phyloP scores from a whole-genome alignment of 2,797 vertebrate species.

The Enteromius anoplus region DNA sequence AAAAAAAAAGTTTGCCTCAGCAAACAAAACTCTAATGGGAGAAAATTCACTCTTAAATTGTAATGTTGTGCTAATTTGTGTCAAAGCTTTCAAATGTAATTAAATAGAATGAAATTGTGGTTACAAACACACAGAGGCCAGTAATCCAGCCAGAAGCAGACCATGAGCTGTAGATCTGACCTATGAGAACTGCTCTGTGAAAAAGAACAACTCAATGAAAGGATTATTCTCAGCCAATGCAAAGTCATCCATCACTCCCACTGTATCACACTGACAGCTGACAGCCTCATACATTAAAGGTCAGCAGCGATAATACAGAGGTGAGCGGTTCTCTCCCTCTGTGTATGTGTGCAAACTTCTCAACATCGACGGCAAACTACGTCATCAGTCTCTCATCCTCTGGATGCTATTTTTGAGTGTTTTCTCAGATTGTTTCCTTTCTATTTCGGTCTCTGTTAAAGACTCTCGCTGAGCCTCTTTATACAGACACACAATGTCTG shows the following conservation, averaged over 20 bases:
- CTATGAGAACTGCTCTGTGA: conserved; percentile 12
- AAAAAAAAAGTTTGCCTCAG: too few species aligned
- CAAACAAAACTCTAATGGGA: neutral
- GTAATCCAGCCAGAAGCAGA: neutral
- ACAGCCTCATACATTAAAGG: conserved; percentile 55
- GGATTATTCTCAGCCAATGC: conserved; percentile 21
- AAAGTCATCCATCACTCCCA: conserved; percentile 39
- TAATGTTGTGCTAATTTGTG: neutral
- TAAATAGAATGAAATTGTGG: neutral
- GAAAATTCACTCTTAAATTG: conserved; percentile 1
- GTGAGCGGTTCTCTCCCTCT: neutral
- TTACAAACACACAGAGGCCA: neutral
- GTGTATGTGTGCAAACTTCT: conserved; percentile 5
- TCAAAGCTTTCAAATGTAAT: neutral
- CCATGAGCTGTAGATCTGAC: conserved; percentile 7
- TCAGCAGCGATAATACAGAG: conserved; percentile 25
- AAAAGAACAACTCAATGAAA: conserved; percentile 47
- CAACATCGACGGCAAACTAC: neutral
- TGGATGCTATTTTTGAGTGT: conserved; percentile 35
- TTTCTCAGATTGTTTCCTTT: conserved; percentile 29
- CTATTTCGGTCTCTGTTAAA: conserved; percentile 30
- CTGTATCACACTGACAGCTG: conserved; percentile 26
- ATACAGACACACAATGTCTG: conserved; percentile 5
- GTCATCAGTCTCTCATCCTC: conserved; percentile 19
- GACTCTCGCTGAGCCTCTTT: neutral